These are phyloP conservation scores for Molossus alvarezi DNA, from an alignment of 2,797 vertebrate genomes.

Conservation along the genomic window DNA sequence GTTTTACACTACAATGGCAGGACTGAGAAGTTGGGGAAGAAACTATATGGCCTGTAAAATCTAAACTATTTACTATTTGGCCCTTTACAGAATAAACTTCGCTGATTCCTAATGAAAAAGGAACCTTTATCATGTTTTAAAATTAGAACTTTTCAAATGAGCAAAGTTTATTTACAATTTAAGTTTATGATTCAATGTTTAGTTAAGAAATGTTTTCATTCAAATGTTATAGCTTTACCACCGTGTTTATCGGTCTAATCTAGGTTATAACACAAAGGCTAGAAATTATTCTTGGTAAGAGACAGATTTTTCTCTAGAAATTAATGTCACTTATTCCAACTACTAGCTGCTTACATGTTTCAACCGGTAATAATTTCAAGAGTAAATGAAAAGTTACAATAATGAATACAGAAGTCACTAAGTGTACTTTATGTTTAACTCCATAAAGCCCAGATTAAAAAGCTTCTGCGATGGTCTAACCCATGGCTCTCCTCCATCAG, in stretches of 20 bases:
- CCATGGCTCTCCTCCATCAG: background rate
- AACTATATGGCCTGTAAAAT: background rate
- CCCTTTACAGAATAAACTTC: background rate
- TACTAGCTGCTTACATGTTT: conserved; percentile 42
- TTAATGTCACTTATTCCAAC: conserved; percentile 23
- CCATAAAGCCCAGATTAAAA: background rate
- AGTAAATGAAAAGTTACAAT: conserved; percentile 48
- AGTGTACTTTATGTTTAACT: conserved; percentile 21
- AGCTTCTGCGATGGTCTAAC: background rate
- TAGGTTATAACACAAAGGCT: background rate
- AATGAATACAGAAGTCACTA: conserved; percentile 17
- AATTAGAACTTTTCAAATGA: conserved; percentile 38
- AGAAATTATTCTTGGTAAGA: conserved; percentile 3
- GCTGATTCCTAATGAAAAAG: background rate
- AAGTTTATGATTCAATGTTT: conserved; percentile 25
- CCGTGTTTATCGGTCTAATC: background rate
- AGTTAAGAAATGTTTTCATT: conserved; percentile 35
- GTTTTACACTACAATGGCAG: background rate
- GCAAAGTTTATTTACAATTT: conserved; percentile 28
- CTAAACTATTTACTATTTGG: conserved; percentile 25
- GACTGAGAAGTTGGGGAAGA: background rate
- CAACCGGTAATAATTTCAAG: conserved; percentile 43
- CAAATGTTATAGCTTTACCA: background rate
- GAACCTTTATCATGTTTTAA: conserved; percentile 29
- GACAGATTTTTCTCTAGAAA: conserved; percentile 61